Conservation (phyloP, 2,113 vertebrate species). For the Zapornia atra region DNA sequence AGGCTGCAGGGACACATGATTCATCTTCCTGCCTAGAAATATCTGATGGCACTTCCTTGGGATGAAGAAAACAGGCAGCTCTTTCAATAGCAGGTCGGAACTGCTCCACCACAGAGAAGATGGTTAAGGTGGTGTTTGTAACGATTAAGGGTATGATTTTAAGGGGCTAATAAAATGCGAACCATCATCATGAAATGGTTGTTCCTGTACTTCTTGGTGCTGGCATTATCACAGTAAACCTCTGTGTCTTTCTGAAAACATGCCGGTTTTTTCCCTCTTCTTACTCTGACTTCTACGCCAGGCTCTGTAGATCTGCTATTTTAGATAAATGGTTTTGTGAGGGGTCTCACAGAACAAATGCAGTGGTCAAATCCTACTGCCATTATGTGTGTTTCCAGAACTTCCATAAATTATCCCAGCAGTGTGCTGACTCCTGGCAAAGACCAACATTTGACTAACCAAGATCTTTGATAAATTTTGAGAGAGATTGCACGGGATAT, state of each 20-base stretch:
- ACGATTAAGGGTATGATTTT: background rate
- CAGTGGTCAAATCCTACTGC: background rate
- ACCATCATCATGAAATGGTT: background rate
- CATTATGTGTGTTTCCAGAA: background rate
- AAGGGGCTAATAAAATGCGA: background rate
- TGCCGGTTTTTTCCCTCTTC: background rate
- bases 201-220: background rate
- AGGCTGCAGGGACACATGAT: background rate
- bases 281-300: background rate
- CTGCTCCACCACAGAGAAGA: background rate
- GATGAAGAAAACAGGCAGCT: background rate
- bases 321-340: background rate
- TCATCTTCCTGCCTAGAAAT: background rate
- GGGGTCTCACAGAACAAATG: background rate
- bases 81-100: background rate
- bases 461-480: background rate
- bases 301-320: background rate
- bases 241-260: background rate
- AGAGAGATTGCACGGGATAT: background rate
- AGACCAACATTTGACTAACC: background rate
- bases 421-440: background rate
- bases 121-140: background rate
- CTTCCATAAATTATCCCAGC: background rate
- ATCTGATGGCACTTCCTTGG: background rate
- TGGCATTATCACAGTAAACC: background rate